Conservation (phyloP, 37 sponge, comb jelly and placozoan genomes). For the Beroe forskalii region DNA sequence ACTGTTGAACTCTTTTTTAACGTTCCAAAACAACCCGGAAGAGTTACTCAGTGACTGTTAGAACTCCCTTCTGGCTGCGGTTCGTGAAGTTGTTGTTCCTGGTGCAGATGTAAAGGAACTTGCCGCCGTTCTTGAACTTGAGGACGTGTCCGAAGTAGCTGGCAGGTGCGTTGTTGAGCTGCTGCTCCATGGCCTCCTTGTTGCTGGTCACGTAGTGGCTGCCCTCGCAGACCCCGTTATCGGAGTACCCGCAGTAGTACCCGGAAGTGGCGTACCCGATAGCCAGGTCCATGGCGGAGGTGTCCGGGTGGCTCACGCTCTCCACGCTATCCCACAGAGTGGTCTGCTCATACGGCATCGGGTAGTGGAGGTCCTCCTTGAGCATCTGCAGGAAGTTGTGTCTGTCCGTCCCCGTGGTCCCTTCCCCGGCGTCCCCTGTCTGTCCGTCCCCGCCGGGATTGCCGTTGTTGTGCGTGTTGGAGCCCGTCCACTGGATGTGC, state of each 20-base stretch:
- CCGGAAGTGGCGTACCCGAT: slow-evolving; percentile 67
- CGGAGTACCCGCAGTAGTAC: slow-evolving; percentile 51
- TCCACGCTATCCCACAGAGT: slow-evolving; percentile 76
- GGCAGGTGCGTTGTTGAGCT: slow-evolving; percentile 88
- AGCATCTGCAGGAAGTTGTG: slow-evolving; percentile 80
- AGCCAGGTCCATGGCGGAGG: slow-evolving; percentile 38
- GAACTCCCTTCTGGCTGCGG: slow-evolving; percentile 93
- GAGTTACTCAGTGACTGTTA: slow-evolving; percentile 66
- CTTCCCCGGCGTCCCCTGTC: slow-evolving; percentile 99
- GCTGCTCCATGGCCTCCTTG: slow-evolving; percentile 69
- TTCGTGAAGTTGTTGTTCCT: slow-evolving; percentile 99
- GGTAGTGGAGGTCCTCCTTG: slow-evolving; percentile 80
- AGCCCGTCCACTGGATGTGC: slow-evolving; percentile 98
- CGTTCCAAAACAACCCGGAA: too few relatives aligned
- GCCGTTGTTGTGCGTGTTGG: slow-evolving; percentile 97
- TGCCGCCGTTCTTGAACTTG: slow-evolving; percentile 65
- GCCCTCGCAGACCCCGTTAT: slow-evolving; percentile 3
- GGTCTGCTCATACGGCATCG: slow-evolving; percentile 77
- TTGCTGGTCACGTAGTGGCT: slow-evolving; percentile 69
- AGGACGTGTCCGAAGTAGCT: slow-evolving; percentile 78
- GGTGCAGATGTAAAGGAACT: slow-evolving; percentile 89
- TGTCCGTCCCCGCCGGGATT: slow-evolving; percentile 95
- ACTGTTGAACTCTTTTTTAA: too few relatives aligned
- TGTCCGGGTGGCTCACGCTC: background rate
- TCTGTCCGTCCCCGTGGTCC: slow-evolving; percentile 88